Evolutionary conservation across 2,113 vertebrate species (phyloP).

Genomic region (Cephalopterus ornatus): DNA sequence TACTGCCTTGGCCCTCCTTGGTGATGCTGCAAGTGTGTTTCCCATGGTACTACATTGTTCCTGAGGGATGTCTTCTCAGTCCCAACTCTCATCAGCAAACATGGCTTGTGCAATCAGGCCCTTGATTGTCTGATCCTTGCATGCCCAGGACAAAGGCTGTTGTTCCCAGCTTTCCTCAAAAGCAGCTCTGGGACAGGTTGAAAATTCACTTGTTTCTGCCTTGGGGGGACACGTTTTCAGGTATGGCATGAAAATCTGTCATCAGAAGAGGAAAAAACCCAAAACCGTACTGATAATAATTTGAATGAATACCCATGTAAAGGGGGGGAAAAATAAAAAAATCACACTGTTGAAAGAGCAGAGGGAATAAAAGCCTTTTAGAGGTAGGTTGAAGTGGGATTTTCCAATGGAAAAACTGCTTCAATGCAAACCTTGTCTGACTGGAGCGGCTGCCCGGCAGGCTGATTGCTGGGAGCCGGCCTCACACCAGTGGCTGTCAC

Average conservation of each 20-base stretch:
- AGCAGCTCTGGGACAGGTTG: neutral
- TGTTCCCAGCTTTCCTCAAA: constrained; percentile 4
- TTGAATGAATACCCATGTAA: neutral
- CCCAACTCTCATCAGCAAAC: neutral
- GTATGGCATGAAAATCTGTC: neutral
- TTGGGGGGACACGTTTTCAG: neutral
- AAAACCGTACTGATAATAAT: neutral
- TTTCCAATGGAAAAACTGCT: constrained; percentile 35
- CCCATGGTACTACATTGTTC: neutral
- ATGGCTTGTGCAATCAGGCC: neutral
- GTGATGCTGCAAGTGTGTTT: neutral
- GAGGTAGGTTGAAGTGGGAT: constrained; percentile 16
- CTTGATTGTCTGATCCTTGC: neutral
- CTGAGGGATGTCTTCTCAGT: neutral
- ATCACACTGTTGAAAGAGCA: neutral
- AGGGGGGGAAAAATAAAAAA: neutral
- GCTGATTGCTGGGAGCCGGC: neutral
- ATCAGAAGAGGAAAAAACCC: neutral
- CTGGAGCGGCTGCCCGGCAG: neutral
- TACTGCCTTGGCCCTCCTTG: neutral
- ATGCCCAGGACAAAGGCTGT: accelerated
- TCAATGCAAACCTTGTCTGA: neutral
- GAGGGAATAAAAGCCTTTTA: neutral
- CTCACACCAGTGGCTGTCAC: neutral
- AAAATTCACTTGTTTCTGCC: neutral